Base-by-base conservation (phyloP, 2,113 vertebrate genomes). In the human region DNA sequence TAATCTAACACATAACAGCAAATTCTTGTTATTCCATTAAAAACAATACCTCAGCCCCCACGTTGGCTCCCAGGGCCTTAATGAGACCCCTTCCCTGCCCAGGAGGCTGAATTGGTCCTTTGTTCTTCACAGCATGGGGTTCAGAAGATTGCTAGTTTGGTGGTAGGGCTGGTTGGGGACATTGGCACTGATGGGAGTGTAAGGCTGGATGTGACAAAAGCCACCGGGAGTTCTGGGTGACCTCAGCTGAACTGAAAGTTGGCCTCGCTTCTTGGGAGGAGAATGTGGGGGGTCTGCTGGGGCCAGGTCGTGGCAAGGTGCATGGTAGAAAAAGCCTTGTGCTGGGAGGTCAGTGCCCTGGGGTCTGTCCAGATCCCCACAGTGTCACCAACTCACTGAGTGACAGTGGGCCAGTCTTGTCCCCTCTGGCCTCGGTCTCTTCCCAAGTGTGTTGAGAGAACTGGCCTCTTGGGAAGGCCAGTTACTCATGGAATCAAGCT, bases 1-100 rank as follows among this genome's bases (percentile, higher is more conserved):
- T 98, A 98, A 98, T 98, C 98, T 98, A 98, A 98, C 98, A 98
- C 98, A 95, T 97, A 99, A 98, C 98, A 98, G 98, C 98, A 98
- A 98, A 98, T 98, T 98, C 98, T 98, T 98, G 97, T 98, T 99
- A 99, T 98, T 98, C 98, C 94, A 96, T 98, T 97, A 99, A 98
- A 99, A 99, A 98, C 99, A 98, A 98, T 98, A 98, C 98, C 97
- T 99, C 81, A 92, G 99, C 98, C 98, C 98, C 98, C 98, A 98
- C 55, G 81, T 96, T 66, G 86, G 98, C 98, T 98, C 98, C 99
- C 99, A 99, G 96, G 97, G 97, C 98, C 98, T 98, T 99, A 98
- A 98, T 98, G 98, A 98, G 99, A 98, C 98, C 98, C 98, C 98
- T 98, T 98, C 98, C 98, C 98, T 98, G 96, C 97, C 97, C 78